Conservation (phyloP, 2,797 vertebrate genomes). For the Allobates femoralis region DNA sequence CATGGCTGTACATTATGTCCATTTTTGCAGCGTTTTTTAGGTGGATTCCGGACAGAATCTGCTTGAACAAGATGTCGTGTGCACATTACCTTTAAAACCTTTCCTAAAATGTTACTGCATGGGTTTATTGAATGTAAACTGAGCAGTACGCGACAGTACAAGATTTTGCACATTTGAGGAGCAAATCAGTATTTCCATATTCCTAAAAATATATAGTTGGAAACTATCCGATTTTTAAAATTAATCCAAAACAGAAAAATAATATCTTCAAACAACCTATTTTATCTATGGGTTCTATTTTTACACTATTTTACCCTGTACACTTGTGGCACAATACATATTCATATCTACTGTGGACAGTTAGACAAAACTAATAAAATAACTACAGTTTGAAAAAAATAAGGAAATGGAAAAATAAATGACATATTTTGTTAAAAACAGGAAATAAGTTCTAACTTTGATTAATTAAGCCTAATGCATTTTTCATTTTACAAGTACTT, state of each 20-base stretch:
- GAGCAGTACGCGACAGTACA: neutral
- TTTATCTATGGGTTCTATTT: no score
- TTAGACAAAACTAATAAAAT: neutral
- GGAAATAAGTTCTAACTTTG: neutral
- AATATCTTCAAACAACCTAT: neutral
- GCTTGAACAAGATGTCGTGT: no score
- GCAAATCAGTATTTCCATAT: neutral
- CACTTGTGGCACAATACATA: neutral
- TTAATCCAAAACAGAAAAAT: neutral
- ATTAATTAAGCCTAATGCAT: slow-evolving; percentile 29
- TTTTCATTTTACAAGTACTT: slow-evolving; percentile 1
- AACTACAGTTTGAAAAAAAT: no score
- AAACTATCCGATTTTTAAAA: neutral
- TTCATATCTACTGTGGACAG: neutral
- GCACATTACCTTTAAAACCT: no score
- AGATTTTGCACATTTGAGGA: neutral
- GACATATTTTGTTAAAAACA: neutral
- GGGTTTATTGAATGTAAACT: neutral
- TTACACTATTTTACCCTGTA: neutral
- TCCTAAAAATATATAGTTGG: neutral
- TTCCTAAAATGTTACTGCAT: no score
- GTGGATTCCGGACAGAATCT: no score
- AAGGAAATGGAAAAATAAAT: neutral
- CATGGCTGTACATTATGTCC: no score
- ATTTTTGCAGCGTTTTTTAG: no score